These are phyloP conservation scores for Picus viridis DNA, from an alignment of 2,797 vertebrate genomes.

Conservation along the genomic window DNA sequence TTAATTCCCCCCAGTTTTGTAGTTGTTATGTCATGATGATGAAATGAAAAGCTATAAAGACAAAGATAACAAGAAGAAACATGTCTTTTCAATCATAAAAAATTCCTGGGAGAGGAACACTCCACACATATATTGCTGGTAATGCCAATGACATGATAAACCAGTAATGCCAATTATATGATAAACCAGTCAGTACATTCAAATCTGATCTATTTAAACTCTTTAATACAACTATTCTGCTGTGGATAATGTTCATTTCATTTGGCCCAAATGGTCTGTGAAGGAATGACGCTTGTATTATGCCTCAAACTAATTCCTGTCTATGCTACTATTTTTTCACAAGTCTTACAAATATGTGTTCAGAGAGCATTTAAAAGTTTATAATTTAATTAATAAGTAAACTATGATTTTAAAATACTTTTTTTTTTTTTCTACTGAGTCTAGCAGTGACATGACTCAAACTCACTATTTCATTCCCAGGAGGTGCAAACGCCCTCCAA, in stretches of 20 bases:
- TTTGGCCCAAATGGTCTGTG: neutral
- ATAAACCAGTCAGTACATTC: neutral
- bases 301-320: neutral
- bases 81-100: neutral
- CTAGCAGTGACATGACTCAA: neutral
- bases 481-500: neutral
- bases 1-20: neutral
- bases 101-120: neutral
- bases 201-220: neutral
- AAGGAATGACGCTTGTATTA: neutral
- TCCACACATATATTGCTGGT: neutral
- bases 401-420: neutral
- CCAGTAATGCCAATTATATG: neutral
- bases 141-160: neutral
- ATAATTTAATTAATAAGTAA: constrained; percentile 33
- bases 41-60: neutral
- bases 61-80: neutral
- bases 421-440: neutral
- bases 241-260: neutral
- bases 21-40: neutral
- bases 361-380: constrained; percentile 22
- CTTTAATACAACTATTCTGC: neutral
- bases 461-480: neutral
- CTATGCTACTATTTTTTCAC: neutral
- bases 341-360: neutral